Evolutionary conservation across 2,113 vertebrate species (phyloP).

Genomic region (Pelusios castaneus): DNA sequence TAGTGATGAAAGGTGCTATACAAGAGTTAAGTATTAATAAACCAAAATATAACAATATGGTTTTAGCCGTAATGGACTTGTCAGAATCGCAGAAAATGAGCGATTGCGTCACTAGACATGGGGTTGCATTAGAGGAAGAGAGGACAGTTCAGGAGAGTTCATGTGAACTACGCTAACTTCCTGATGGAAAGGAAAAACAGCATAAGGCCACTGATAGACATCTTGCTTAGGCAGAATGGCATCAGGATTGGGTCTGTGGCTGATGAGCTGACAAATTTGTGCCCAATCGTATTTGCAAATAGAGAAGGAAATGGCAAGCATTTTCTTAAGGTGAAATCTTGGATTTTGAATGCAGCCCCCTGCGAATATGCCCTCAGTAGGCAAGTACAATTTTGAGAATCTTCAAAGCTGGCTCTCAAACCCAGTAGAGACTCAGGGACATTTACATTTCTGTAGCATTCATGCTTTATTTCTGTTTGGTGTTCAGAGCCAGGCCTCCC

Average conservation of each 20-base stretch:
- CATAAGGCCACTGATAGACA: neutral
- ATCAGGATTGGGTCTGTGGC: neutral
- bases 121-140: neutral
- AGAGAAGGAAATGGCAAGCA: neutral
- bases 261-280: neutral
- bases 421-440: neutral
- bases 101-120: neutral
- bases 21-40: too few relatives aligned
- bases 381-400: conserved; percentile 20
- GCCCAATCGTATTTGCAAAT: conserved; percentile 18
- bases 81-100: neutral
- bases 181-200: neutral
- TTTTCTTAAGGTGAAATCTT: conserved; percentile 24
- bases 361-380: neutral
- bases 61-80: neutral
- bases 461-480: conserved; percentile 37
- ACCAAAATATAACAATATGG: too few relatives aligned
- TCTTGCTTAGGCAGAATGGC: neutral
- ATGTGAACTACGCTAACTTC: neutral
- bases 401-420: conserved; percentile 3
- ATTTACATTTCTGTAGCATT: conserved; percentile 45
- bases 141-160: neutral
- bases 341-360: conserved; percentile 2
- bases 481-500: neutral
- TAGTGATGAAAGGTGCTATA: too few relatives aligned